Base-by-base conservation (phyloP, 2,797 vertebrate genomes). In the Vireo griseus region DNA sequence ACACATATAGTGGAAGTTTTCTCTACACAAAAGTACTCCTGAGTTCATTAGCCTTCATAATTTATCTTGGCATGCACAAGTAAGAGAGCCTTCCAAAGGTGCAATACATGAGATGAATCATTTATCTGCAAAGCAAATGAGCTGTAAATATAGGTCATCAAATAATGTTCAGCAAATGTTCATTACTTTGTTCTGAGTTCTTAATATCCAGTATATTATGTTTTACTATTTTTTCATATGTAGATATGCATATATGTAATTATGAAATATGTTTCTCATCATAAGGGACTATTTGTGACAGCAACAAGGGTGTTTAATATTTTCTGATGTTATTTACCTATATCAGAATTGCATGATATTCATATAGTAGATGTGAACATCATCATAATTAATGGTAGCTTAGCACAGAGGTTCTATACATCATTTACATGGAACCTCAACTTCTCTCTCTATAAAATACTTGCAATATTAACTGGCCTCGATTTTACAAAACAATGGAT, bases 101-200 rank as follows among this genome's bases (percentile, higher is more conserved):
- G 29, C 19, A 77, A 71, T 89, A 26, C 33, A 48, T 16, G 33
- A 31, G 26, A 91, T 94, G 57, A 95, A 92, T 94, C 75, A 91
- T 91, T 92, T 94, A 90, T 77, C 50, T 86, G 72, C 52, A 91
- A 89, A 83, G 75, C n/a, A 89, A 92, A 88, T 85, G 68, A 82
- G 33, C 33, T 87, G 63, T 79, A 59, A 91, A 91, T 87, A 77
- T 63, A 89, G 55, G 84, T 87, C 67, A 93, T 77, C 20, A 82
- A 63, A 71, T 10, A 71, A 59, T 62, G 86, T 47, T 86, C 50
- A 88, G 65, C 12, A 92, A 89, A 87, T 45, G 66, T 62, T 79
- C 44, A 67, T 63, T 90, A 79, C 16, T 85, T 91, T 65, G 9
- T 79, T n/a, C 15, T 31, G 35, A 69, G 16, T 63, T 73, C 25